phyloP scores from a whole-genome alignment of 2,888 invertebrate species.

The Eubasilissa splendida region DNA sequence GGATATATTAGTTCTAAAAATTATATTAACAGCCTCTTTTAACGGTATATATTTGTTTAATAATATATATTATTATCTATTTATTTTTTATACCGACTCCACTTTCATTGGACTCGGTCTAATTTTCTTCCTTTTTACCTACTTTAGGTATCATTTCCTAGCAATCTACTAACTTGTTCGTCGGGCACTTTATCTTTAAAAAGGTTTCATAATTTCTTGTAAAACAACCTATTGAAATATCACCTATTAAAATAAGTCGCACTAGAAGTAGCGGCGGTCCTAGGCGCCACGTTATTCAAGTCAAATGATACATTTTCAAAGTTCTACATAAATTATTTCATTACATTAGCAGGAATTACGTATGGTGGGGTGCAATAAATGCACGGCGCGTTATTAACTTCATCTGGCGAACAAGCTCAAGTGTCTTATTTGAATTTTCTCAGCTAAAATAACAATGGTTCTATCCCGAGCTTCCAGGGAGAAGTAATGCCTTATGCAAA shows the following conservation, averaged over 20 bases:
- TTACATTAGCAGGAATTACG: slow-evolving; percentile 47
- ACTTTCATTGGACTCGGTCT: too few species aligned
- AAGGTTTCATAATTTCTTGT: too few species aligned
- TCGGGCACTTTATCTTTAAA: too few species aligned
- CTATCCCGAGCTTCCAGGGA: neutral
- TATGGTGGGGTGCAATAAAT: slow-evolving; percentile 27
- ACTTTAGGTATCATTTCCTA: too few species aligned
- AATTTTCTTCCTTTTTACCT: too few species aligned
- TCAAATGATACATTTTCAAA: slow-evolving; percentile 28
- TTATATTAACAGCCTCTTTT: too few species aligned
- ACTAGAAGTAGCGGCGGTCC: neutral
- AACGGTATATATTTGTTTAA: too few species aligned
- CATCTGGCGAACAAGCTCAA: neutral
- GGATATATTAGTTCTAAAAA: too few species aligned
- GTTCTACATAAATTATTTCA: slow-evolving; percentile 22
- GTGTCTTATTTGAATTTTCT: neutral
- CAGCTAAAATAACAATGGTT: neutral
- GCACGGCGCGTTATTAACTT: slow-evolving; percentile 38
- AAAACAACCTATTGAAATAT: neutral
- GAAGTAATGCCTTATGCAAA: neutral
- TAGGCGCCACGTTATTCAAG: slow-evolving; percentile 44
- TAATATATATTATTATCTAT: too few species aligned
- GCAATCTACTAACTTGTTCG: too few species aligned
- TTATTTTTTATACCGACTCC: too few species aligned
- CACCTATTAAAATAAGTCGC: slow-evolving; percentile 19